A percentile compares a stretch with the other conserved stretches of the same genome.
Evolutionary conservation across 2,797 vertebrate genomes (phyloP).

Genomic region (Sardinella longiceps): DNA sequence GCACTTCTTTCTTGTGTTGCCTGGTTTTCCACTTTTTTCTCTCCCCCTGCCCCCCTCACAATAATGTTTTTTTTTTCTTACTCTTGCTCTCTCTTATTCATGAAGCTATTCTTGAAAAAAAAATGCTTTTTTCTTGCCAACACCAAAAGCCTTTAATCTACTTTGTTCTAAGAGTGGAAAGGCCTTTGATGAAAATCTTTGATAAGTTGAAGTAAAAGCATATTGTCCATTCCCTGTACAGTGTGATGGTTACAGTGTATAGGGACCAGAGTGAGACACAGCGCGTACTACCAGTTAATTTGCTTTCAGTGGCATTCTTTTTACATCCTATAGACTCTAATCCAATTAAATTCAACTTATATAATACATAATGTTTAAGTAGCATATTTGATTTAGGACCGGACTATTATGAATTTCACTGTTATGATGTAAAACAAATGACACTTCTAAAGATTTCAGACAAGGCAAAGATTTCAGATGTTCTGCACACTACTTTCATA

Average conservation of each 20-base stretch:
- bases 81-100: constrained; percentile 52
- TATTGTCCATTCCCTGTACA: constrained; percentile 38
- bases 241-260: constrained; percentile 22
- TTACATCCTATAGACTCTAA: not conserved
- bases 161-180: constrained; percentile 46
- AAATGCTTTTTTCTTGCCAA: constrained; percentile 43
- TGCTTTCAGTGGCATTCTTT: not conserved
- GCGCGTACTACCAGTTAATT: not conserved
- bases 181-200: constrained; percentile 57
- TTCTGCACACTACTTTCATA: no score
- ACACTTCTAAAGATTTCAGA: not conserved
- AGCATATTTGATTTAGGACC: not conserved
- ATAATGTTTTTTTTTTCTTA: constrained; percentile 39
- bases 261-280: not conserved
- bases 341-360: not conserved
- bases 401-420: not conserved
- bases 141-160: constrained; percentile 56
- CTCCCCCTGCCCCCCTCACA: constrained; percentile 45
- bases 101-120: constrained; percentile 51
- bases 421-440: not conserved
- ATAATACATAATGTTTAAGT: not conserved
- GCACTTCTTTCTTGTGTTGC: constrained; percentile 36
- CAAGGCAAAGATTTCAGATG: not conserved
- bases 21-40: constrained; percentile 33
- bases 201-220: constrained; percentile 52